Evolutionary conservation across 2,797 vertebrate species (phyloP).

Genomic region (Chanos chanos): DNA sequence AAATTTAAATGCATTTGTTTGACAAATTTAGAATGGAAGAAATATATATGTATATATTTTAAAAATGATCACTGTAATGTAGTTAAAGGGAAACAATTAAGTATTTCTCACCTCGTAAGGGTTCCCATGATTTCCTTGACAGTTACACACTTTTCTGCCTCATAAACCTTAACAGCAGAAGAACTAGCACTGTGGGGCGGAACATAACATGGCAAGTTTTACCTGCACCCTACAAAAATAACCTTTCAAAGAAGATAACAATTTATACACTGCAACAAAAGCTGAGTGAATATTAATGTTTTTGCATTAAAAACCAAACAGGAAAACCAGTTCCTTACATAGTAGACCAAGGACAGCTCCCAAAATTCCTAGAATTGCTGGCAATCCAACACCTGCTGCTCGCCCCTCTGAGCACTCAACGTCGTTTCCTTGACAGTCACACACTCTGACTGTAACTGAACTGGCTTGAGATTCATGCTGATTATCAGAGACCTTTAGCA

Average conservation of each 20-base stretch:
- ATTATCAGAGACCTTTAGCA: slow-evolving; percentile 72
- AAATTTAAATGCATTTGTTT: too few relatives aligned
- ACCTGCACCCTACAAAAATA: not conserved
- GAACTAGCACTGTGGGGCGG: slow-evolving; percentile 62
- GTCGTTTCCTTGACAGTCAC: slow-evolving; percentile 68
- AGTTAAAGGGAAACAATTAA: too few relatives aligned
- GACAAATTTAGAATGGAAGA: too few relatives aligned
- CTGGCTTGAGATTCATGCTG: slow-evolving; percentile 56
- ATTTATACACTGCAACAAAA: too few relatives aligned
- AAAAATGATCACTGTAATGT: too few relatives aligned
- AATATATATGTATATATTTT: too few relatives aligned
- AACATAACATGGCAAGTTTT: not conserved
- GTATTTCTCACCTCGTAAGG: too few relatives aligned
- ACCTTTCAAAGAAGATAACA: not conserved
- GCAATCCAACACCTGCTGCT: slow-evolving; percentile 33
- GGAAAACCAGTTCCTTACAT: slow-evolving; percentile 63
- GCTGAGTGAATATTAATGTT: too few relatives aligned
- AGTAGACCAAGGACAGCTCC: slow-evolving; percentile 68
- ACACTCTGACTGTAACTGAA: slow-evolving; percentile 67
- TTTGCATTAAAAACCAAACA: too few relatives aligned
- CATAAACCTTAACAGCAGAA: slow-evolving; percentile 76
- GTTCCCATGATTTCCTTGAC: too few relatives aligned
- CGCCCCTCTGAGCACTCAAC: slow-evolving; percentile 39
- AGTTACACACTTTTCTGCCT: slow-evolving; percentile 62
- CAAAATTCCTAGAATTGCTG: slow-evolving; percentile 72